phyloP scores from a whole-genome alignment of 2,113 vertebrate species.

The Eurystomus gularis region DNA sequence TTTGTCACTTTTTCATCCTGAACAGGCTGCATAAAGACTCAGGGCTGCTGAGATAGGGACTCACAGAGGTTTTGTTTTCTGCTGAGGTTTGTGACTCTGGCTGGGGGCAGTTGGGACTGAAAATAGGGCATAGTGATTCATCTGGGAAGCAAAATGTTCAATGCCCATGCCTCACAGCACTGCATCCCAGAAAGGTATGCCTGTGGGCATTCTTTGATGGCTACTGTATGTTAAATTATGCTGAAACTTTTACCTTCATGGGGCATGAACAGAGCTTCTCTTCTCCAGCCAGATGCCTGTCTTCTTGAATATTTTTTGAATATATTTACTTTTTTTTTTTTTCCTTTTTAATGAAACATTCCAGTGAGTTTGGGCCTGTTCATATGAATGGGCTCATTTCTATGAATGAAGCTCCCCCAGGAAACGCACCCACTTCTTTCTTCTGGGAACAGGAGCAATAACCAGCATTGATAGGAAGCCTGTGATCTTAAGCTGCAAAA shows the following conservation, averaged over 20 bases:
- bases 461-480: neutral
- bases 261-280: neutral
- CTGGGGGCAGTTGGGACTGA: neutral
- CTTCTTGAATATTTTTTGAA: neutral
- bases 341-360: neutral
- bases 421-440: neutral
- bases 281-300: neutral
- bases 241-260: neutral
- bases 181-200: rapidly evolving
- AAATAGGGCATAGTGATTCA: neutral
- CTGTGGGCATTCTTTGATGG: neutral
- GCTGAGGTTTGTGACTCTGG: neutral
- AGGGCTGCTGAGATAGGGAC: neutral
- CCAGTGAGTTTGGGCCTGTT: neutral
- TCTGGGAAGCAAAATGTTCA: neutral
- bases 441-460: neutral
- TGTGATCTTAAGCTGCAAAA: neutral
- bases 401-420: neutral
- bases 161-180: rapidly evolving
- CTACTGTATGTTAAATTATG: neutral
- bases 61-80: neutral
- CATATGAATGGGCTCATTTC: neutral
- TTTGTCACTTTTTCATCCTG: neutral
- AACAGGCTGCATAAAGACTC: neutral
- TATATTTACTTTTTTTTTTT: neutral